phyloP scores from a whole-genome alignment of 2,797 vertebrate species.

The Nothura maculosa region DNA sequence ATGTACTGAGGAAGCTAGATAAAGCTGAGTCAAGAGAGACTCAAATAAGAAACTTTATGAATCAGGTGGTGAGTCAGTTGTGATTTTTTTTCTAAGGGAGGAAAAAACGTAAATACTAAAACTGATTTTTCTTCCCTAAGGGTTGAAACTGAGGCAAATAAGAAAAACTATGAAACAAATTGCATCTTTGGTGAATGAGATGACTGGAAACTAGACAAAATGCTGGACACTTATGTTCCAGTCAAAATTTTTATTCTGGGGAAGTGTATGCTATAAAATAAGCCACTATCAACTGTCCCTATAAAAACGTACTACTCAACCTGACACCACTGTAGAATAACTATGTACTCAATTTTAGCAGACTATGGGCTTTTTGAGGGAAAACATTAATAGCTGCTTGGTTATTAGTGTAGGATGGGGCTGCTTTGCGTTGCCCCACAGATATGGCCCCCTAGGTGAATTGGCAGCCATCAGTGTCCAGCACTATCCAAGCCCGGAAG shows the following conservation, averaged over 20 bases:
- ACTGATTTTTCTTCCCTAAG: neutral
- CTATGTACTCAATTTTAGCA: neutral
- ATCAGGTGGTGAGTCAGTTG: neutral
- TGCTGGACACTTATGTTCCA: neutral
- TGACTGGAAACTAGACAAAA: constrained; percentile 33
- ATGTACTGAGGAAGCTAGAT: neutral
- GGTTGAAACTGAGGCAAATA: neutral
- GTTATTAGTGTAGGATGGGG: neutral
- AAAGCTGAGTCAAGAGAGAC: neutral
- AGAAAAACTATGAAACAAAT: constrained; percentile 1
- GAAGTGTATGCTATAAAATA: neutral
- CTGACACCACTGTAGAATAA: neutral
- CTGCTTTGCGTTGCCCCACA: rapidly evolving
- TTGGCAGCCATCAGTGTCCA: neutral
- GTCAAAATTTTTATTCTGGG: neutral
- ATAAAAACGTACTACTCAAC: neutral
- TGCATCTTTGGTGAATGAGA: constrained; percentile 7
- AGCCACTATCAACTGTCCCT: neutral
- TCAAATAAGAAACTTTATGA: neutral
- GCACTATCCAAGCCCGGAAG: neutral
- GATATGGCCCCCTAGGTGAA: rapidly evolving
- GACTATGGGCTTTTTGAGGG: rapidly evolving
- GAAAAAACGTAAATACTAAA: neutral
- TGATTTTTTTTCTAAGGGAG: neutral
- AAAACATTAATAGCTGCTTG: neutral